Base-by-base conservation (phyloP, 2,797 vertebrate species). In the Notamacropus eugenii region DNA sequence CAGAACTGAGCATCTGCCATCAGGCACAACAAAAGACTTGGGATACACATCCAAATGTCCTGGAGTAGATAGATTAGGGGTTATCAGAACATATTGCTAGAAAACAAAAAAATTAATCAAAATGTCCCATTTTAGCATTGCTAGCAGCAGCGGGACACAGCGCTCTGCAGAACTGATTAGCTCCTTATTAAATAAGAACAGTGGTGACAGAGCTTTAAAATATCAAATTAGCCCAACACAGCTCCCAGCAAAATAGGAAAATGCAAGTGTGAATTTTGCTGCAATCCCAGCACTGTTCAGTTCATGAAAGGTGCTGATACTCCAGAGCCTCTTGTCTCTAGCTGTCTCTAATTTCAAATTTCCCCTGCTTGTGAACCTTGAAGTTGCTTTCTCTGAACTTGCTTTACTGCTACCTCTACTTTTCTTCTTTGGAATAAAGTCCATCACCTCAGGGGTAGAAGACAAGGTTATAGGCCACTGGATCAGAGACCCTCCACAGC, bases 151-250 rank as follows among this genome's bases (percentile, higher is more conserved):
- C 50, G 95, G 92, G 96, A 93, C 94, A 93, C 90, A 92, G 58
- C 57, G 54, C 92, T 97, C 96, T 13, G 0, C 34, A 93, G 97
- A 97, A 94, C 91, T 97, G 97, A 98, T 98, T 98, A 98, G 93
- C 92, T 97, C 54, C 96, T 98, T 98, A 98, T 98, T 98, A 98
- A 98, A 98, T 54, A 93, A 97, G 92, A 98, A 93, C 87, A 5
- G 92, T 92, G 92, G 92, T 29, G 93, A 98, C 93, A 95, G 93
- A 34, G 16, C 93, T 98, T 98, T 96, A 98, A 98, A 97, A 97
- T 95, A 98, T 94, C 96, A 97, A 98, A 98, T 98, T 97, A 98
- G 67, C 74, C 0, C 0, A 97, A 92, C 14, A 55, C 95, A 98
- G 90, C 94, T 98, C 93, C 92, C 82, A 96, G 95, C 0, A 91